Percentiles rank a stretch among this genome's conserved stretches.
Conservation (phyloP, 23 tunicate genomes). For the Clavelina lepadiformis region DNA sequence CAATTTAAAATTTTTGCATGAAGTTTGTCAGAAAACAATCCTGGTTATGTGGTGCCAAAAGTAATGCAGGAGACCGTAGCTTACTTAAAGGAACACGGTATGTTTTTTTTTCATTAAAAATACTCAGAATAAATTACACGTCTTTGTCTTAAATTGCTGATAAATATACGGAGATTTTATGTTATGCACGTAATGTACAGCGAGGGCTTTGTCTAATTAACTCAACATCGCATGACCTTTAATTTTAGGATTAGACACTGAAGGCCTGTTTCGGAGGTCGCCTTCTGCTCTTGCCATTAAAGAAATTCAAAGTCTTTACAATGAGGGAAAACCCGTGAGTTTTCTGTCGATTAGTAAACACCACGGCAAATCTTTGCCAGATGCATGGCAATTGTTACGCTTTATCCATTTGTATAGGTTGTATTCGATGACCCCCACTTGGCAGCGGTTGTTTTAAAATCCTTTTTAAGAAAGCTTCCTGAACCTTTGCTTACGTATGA, state of each 20-base stretch:
- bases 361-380: no score
- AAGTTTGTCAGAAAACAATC: constrained; percentile 86
- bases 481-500: constrained; percentile 79
- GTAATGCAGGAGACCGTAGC: constrained; percentile 70
- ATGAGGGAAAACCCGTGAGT: constrained; percentile 61
- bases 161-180: neutral
- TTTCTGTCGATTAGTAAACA: neutral
- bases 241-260: constrained; percentile 51
- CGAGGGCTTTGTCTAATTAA: no score
- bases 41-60: constrained; percentile 65
- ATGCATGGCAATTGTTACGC: constrained; percentile 4
- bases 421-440: constrained; percentile 64
- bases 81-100: constrained; percentile 63
- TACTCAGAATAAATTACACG: no score
- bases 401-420: constrained; percentile 30
- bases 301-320: constrained; percentile 63
- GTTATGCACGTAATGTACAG: neutral
- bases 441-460: constrained; percentile 81
- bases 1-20: no score
- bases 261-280: constrained; percentile 79
- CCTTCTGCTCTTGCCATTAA: constrained; percentile 65
- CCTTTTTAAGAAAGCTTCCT: constrained; percentile 77
- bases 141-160: no score
- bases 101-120: no score
- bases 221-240: no score